Base-by-base conservation (phyloP, 2,888 invertebrate genomes). In the Rhingia rostrata region DNA sequence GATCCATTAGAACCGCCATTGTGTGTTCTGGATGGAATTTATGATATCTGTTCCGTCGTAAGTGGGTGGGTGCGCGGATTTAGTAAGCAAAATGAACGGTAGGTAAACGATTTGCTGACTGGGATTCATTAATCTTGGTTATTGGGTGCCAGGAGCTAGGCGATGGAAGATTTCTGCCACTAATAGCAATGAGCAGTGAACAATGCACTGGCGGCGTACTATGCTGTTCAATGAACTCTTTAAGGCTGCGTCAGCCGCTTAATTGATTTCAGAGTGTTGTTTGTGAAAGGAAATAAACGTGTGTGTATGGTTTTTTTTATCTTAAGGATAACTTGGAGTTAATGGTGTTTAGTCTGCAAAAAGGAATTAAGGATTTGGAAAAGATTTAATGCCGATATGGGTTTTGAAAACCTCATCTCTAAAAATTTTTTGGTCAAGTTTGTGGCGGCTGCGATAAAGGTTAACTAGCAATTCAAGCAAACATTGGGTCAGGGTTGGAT, bases 71-170 rank as follows among this genome's bases (percentile, higher is more conserved):
- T 45, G 60, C 58, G 47, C 58, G 47, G 80, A 67, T 54, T 61
- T 39, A 12, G 58, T 60, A 72, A 61, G 58, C 64, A 43, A 43
- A 72, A 72, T 72, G 41, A 58, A 67, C 78, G 35, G 66, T 37
- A 35, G 79, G 83, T 67, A 79, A 74, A 58, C 73, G 64, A 79
- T 67, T 79, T 74, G 56, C 79, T 83, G 83, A 83, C 83, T 70
- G 53, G 14, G 60, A 70, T 69, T 79, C 84, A 84, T 84, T 84
- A 84, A 84, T 84, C 84, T 69, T 51, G 35, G 72, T 61, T 74
- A 73, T 66, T 39, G 53, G 41, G 47, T 63, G 39, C 12, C 10
- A 39, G 4, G 10, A 56, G 47, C 43, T 41, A 32, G 14, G 22
- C 37, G 43, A 33, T 33, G 9, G 10, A 12, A 41, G 43, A 66